Base-by-base conservation (phyloP, 1,140 invertebrate species). In the Phymorhynchus buccinoides region DNA sequence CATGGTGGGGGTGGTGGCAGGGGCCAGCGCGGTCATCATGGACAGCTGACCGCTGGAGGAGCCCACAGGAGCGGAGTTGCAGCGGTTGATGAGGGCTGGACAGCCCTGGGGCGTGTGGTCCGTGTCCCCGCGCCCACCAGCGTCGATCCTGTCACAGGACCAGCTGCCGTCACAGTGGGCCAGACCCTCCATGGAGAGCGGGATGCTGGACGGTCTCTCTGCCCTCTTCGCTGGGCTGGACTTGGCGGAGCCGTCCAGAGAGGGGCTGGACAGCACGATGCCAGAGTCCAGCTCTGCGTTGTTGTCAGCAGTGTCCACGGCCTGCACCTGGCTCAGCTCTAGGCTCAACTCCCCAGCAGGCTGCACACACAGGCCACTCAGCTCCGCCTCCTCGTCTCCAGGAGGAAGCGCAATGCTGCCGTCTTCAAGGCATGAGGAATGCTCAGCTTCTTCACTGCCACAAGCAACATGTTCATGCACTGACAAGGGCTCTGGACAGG, bases 161-260 rank as follows among this genome's bases (percentile, higher is more conserved):
- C 22, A 22, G 56, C 22, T 62, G 56, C 56, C 56, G n/a, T 3
- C n/a, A 4, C 18, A 6, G 22, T 62, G 56, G 12, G 56, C n/a
- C 4, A 27, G 56, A 41, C 14, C 22, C 18, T 75, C 37, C 12
- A 30, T n/a, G 4, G 27, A 56, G 27, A 79, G 44, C 44, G 48
- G 77, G 42, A 79, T 52, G 77, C 77, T 79, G 44, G n/a, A 27
- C 9, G 77, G 77, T 52, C 77, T 35, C 37, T 79, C 42, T 7
- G 81, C n/a, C 39, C 42, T 83, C 35, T 68, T 82, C 39, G 42
- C 81, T 30, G 81, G 81, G 66, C 81, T 83, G 18, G 81, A 71
- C n/a, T 56, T n/a, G 22, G 22, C 62, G 16, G 81, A 83, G 32
- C 27, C 52, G 1, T 41, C 37, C 32, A n/a, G 80, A 16, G 80